Evolutionary conservation across 2,888 invertebrate genomes (phyloP), one percentile per base, ranked within the genome.

Genomic region (Eugnorisma glareosa): DNA sequence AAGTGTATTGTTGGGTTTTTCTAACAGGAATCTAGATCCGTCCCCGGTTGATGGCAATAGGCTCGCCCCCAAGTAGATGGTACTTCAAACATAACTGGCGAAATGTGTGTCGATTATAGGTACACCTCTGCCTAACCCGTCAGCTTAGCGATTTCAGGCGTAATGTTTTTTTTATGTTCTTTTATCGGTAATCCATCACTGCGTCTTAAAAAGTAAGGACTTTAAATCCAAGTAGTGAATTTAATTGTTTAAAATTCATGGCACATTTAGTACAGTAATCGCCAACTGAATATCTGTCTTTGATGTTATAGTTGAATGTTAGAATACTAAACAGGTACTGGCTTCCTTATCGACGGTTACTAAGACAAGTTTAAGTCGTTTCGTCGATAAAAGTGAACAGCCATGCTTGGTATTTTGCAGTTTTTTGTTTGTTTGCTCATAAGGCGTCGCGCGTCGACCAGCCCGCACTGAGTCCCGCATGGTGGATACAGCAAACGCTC

Each of bases 301-400:
- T 77, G 54, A 73, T 83, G 73, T 68, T 51, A 37, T 35, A 51
- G 63, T 43, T 31, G 31, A 67, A 61, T 51, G 54, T 73, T 67
- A 59, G 72, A 79, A 77, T 85, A 85, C 66, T 69, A 77, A 79
- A 24, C 63, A 57, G 73, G 70, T 48, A 35, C 35, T 61, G 61
- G n/a, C 3, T 45, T 31, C 28, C 37, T 35, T 57, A n/a, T n/a
- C 10, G 40, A 28, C 37, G 61, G 73, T 57, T 21, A n/a, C n/a
- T 24, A 37, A 64, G 24, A 28, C 10, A 28, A 35, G 21, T n/a
- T 35, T 4, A 18, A 40, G 10, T 54, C 35, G 5, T 24, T 35
- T 63, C n/a, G n/a, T n/a, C n/a, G 8, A 24, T 43, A 67, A 28
- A 40, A 54, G 64, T 45, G 11, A 37, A 15, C 15, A 63, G 43